Conservation (phyloP, 2,797 vertebrate species). For the Amblyraja radiata region DNA sequence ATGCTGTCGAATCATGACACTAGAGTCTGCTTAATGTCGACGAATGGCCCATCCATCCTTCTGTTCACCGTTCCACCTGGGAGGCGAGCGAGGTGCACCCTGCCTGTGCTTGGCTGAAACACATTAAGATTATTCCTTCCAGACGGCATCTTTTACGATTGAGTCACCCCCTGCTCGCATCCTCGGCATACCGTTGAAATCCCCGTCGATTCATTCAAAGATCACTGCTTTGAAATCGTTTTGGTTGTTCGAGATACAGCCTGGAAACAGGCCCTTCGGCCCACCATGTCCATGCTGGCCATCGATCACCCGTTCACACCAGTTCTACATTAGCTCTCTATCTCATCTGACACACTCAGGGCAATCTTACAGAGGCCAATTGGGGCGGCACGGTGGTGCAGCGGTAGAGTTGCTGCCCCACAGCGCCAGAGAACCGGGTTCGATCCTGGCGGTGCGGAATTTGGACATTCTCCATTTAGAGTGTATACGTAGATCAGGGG, state of each 20-base stretch:
- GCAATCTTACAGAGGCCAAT: no score
- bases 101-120: neutral
- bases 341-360: no score
- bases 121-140: neutral
- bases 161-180: neutral
- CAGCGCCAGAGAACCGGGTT: no score
- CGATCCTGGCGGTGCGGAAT: no score
- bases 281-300: no score
- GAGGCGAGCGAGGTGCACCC: neutral
- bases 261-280: no score
- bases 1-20: neutral
- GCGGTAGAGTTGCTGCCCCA: no score
- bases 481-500: no score
- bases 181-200: neutral
- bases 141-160: neutral
- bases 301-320: no score
- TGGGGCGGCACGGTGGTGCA: no score
- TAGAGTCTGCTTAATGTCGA: neutral
- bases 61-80: neutral
- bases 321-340: no score
- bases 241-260: neutral
- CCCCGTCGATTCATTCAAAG: neutral
- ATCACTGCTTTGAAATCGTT: neutral
- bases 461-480: no score
- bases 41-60: neutral